Base-by-base conservation (phyloP, 2,888 invertebrate species). In the Caenorhabditis sp. region DNA sequence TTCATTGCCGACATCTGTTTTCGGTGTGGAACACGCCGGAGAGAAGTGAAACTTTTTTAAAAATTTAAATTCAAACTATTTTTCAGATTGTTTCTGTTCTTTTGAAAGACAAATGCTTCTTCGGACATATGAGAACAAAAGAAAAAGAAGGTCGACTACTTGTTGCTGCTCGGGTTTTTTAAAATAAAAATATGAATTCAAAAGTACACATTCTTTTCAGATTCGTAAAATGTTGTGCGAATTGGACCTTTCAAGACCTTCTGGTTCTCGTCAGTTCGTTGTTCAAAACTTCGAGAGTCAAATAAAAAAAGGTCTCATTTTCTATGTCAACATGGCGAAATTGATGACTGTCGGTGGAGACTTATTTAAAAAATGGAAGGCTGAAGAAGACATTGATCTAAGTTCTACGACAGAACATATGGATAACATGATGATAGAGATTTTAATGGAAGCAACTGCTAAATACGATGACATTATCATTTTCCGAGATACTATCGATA, bases 331-430 rank as follows among this genome's bases (percentile, higher is more conserved):
- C 24, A 28, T 68, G n/a, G 53, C 60, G 1, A 78, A 79, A 47
- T 28, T 82, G 15, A 18, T 15, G 28, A 37, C 28, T 13, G n/a
- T 62, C 15, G 82, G 77, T 11, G 82, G 82, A n/a, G 82, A 77
- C 18, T 53, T 82, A 18, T 82, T 82, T 60, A 71, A 82, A 58
- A 82, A 82, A 28, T 82, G 82, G 82, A 71, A 69, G 35, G 28
- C 64, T 32, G 53, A 69, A 22, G 65, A 78, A 37, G 74, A 78
- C 26, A 20, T 60, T 11, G 58, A 58, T 22, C 1, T 67, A 1
- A 64, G 47, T 22, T 69, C 74, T 8, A 60, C 74, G 0, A 71
- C 51, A 22, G 82, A 82, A 40, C 11, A 51, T 6, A 50, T 82
- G 50, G 82, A 82, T 26, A 68, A 64, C 51, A 13, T 13, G 18